Evolutionary conservation across 2,888 invertebrate genomes (phyloP).

Genomic region (Rhagonycha lutea): DNA sequence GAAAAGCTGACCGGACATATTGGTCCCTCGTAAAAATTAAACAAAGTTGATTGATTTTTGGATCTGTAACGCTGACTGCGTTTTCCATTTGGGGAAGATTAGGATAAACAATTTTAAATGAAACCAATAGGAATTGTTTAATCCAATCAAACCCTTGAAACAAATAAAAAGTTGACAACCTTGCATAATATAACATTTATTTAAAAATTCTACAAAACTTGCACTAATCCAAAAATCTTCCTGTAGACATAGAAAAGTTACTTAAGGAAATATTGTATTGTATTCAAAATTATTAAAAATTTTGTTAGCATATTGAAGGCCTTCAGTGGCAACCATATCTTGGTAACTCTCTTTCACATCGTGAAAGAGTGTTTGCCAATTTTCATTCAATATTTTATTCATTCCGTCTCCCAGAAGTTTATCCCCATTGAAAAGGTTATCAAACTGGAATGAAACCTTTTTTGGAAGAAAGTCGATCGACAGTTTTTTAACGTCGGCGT

Average conservation of each 20-base stretch:
- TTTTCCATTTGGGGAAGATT: too few relatives aligned
- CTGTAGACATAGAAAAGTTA: neutral
- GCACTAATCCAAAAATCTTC: neutral
- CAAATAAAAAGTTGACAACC: too few relatives aligned
- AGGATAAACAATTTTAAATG: too few relatives aligned
- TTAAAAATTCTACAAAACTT: neutral
- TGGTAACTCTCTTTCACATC: slow-evolving; percentile 66
- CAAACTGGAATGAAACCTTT: slow-evolving; percentile 64
- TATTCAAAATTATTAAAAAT: neutral
- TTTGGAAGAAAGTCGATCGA: slow-evolving; percentile 65
- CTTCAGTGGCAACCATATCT: slow-evolving; percentile 55
- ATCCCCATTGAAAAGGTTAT: slow-evolving; percentile 63
- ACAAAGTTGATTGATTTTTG: too few relatives aligned
- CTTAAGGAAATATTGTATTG: neutral
- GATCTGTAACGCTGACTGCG: too few relatives aligned
- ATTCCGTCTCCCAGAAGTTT: slow-evolving; percentile 44
- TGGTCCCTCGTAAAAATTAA: too few relatives aligned
- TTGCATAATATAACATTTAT: neutral
- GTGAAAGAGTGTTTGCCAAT: slow-evolving; percentile 46
- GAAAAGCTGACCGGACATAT: too few relatives aligned
- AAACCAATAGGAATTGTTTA: too few relatives aligned
- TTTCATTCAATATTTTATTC: slow-evolving; percentile 52
- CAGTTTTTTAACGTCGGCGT: slow-evolving; percentile 67
- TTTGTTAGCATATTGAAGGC: neutral
- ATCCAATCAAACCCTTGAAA: too few relatives aligned